Evolutionary conservation across 2,113 vertebrate genomes (phyloP), one percentile per base, ranked within the genome.

Genomic region (Pogonocichla stellata): DNA sequence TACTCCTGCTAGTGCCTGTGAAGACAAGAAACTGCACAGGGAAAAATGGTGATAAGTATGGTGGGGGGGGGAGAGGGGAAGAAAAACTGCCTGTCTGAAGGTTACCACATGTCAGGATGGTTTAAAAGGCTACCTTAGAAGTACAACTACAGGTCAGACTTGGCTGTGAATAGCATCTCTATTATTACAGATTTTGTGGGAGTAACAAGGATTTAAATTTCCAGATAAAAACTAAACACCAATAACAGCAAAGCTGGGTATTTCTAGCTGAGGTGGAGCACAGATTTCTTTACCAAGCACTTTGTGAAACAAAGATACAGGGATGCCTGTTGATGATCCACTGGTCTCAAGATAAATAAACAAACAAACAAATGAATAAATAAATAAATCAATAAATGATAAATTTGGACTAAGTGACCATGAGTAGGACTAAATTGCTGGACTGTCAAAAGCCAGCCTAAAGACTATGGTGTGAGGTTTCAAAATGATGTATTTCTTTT

Each of bases 1-100:
- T 40, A n/a, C 26, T 48, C 51, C 28, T 72, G 31, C 22, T 14
- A 43, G 12, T 40, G 56, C 51, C 86, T 48, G 19, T 9, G 1
- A 67, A 48, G 38, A 66, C 11, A 50, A 73, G 24, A 78, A 92
- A 78, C 17, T 45, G 64, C 53, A 56, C 0, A 0, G 24, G 33
- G 71, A 71, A 81, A 64, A 85, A 33, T 5, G 4, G 43, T 65
- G 61, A 73, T 54, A 45, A 36, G 51, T 19, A 65, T 5, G 69
- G 24, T 4, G 1, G 25, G 7, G 12, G 14, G 11, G 34, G 5
- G 42, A 23, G 28, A 29, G 3, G 7, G 10, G 17, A 38, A 7
- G 13, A 28, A 15, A 42, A 34, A 54, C 6, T 82, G 50, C 29
- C 75, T 82, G 29, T 22, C 51, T 75, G n/a, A 74, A 51, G 56